A percentile compares a stretch with the other conserved stretches of the same genome.
These are phyloP conservation scores for Takifugu flavidus DNA, from an alignment of 2,113 vertebrate species.

Conservation along the genomic window DNA sequence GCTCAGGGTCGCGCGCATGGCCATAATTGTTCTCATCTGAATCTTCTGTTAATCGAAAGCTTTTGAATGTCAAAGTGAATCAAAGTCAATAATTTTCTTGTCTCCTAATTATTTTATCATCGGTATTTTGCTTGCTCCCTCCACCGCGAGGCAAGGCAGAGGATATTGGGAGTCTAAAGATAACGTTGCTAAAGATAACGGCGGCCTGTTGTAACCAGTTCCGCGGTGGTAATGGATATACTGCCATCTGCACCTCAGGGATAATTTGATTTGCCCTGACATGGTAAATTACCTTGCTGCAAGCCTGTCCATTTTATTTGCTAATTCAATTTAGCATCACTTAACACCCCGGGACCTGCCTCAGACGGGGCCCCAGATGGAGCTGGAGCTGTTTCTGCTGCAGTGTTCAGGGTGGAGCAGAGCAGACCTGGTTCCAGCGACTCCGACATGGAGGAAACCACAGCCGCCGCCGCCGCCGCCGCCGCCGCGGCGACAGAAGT, in stretches of 20 bases:
- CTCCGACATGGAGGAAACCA: constrained; percentile 17
- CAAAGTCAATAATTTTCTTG: constrained; percentile 8
- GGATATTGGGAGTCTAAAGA: constrained; percentile 18
- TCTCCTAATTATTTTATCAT: constrained; percentile 34
- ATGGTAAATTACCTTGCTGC: constrained; percentile 59
- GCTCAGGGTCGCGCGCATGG: too few relatives aligned
- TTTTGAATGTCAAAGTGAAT: too few relatives aligned
- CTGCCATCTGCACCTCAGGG: constrained; percentile 61
- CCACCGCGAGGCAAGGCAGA: constrained; percentile 16
- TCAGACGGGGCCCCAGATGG: constrained; percentile 25
- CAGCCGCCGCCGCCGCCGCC: background rate
- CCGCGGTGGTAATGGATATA: constrained; percentile 51
- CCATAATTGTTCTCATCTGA: too few relatives aligned
- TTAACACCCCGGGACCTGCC: constrained; percentile 45
- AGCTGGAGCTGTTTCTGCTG: constrained; percentile 3
- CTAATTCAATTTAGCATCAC: constrained; percentile 59
- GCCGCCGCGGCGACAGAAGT: constrained; percentile 3
- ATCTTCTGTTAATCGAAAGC: too few relatives aligned
- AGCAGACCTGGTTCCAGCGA: constrained; percentile 2
- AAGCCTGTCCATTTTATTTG: constrained; percentile 57
- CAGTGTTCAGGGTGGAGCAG: background rate
- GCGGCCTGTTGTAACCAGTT: constrained; percentile 31
- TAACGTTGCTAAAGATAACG: constrained; percentile 31
- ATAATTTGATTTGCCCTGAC: constrained; percentile 65
- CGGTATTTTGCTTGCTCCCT: constrained; percentile 14